Evolutionary conservation across 2,888 invertebrate species (phyloP).

Genomic region (Callinectes sapidus): DNA sequence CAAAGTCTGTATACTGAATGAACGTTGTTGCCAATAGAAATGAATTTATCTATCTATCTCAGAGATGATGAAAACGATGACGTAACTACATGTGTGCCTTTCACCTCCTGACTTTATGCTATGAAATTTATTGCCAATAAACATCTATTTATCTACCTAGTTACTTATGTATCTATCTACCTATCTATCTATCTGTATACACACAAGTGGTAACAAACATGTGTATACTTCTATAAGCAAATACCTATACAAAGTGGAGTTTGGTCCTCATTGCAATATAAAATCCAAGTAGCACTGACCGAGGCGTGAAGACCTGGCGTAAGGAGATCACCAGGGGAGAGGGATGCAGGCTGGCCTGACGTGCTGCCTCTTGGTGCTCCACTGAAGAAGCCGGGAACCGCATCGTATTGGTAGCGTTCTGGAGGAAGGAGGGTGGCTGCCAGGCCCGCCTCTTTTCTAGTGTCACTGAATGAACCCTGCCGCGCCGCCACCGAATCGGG

Average conservation of each 20-base stretch:
- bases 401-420: constrained; percentile 49
- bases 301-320: background rate
- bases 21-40: no score
- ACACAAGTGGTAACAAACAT: background rate
- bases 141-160: no score
- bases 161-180: no score
- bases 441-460: background rate
- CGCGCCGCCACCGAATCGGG: constrained; percentile 48
- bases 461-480: background rate
- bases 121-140: no score
- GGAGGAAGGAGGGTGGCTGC: constrained; percentile 62
- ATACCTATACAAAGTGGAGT: background rate
- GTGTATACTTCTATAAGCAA: background rate
- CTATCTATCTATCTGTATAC: no score
- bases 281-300: background rate
- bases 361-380: background rate
- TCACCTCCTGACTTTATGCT: no score
- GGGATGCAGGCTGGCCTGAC: background rate
- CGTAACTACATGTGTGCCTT: no score
- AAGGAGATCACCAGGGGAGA: background rate
- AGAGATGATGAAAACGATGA: no score
- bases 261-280: background rate
- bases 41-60: no score
- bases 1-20: no score
- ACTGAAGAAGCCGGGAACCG: background rate